A percentile compares a stretch with the other conserved stretches of the same genome.
Evolutionary conservation across 2,888 invertebrate genomes (phyloP).

Genomic region (Xanthorhoe designata): DNA sequence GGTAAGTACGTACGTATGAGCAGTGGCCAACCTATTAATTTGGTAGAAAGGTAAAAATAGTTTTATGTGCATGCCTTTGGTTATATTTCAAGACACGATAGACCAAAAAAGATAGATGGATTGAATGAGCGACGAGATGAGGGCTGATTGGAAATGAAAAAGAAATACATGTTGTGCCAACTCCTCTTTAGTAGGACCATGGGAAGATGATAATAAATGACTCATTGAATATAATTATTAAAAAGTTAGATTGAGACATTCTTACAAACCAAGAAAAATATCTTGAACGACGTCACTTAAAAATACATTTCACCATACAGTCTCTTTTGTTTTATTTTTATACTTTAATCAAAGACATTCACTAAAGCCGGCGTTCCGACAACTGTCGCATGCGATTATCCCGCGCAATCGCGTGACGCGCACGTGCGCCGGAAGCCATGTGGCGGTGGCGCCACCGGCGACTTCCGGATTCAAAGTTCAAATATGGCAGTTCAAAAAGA

Average conservation of each 20-base stretch:
- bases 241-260: not conserved
- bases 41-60: too few species aligned
- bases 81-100: too few species aligned
- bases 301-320: not conserved
- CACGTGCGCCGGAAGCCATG: constrained; percentile 62
- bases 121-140: too few species aligned
- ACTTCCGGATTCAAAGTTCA: constrained; percentile 50
- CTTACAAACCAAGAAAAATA: too few species aligned
- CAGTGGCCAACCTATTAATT: too few species aligned
- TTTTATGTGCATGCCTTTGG: too few species aligned
- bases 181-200: too few species aligned
- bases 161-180: too few species aligned
- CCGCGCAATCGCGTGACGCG: constrained; percentile 57
- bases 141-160: too few species aligned
- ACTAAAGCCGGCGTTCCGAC: not conserved
- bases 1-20: too few species aligned
- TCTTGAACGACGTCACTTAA: not conserved
- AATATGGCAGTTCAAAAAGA: constrained; percentile 34
- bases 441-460: constrained; percentile 58
- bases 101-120: too few species aligned
- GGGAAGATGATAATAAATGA: too few species aligned
- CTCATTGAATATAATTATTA: not conserved
- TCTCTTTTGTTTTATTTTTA: not conserved
- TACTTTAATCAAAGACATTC: constrained; percentile 9
- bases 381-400: constrained; percentile 33